Evolutionary conservation across 2,113 vertebrate genomes (phyloP), one percentile per base, ranked within the genome.

Genomic region (Mellivora capensis): DNA sequence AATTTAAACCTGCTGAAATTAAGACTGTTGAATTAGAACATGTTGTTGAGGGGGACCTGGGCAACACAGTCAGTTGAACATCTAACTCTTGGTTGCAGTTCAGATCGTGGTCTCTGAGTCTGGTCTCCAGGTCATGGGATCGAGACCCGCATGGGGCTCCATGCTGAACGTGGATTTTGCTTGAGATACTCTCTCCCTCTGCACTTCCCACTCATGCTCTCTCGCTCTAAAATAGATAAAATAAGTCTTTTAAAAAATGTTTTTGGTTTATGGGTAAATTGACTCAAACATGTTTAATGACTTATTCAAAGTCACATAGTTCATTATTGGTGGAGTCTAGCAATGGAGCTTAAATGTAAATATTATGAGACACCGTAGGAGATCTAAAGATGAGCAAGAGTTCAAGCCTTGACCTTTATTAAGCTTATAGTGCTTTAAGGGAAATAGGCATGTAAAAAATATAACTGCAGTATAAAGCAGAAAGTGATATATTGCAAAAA

Each of bases 201-300:
- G 17, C 67, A n/a, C 34, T 18, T 37, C 34, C 34, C 18, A 69
- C 34, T 37, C 67, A 37, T 69, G 34, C 67, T 69, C 18, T 69
- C n/a, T 69, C 34, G 1, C 67, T 69, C 67, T 69, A 21, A 69
- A 69, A 37, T 69, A 69, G 20, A 69, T n/a, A 67, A 69, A 69
- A 20, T n/a, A n/a, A 18, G 34, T 69, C 34, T n/a, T 69, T 69
- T 69, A 4, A 21, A 69, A 69, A 69, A 21, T 82, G 64, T 49
- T 91, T 97, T 92, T 94, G 29, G 88, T 39, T 96, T 93, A 47
- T 69, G 52, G 88, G 87, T 47, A 94, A 64, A 89, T 39, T 85
- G 62, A 88, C 6, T 91, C 72, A 77, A 42, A n/a, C 42, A 80
- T 47, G 47, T 90, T 80, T 62, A 81, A 81, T 93, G 77, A 74